phyloP scores from a whole-genome alignment of 2,888 invertebrate species.

The Azorinus chamasolen region DNA sequence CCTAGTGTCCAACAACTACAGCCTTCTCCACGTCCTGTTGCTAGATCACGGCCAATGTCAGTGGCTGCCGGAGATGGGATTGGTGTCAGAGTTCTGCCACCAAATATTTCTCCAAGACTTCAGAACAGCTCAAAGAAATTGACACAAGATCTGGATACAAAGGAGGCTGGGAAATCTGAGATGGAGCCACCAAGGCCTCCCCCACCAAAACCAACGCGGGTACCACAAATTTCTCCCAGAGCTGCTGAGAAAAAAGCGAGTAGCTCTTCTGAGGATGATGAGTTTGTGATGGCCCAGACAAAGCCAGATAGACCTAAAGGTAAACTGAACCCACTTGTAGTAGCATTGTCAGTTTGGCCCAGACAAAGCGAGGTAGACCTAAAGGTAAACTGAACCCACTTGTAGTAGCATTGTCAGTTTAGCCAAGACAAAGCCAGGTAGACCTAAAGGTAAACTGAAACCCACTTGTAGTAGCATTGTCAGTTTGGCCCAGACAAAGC shows the following conservation, averaged over 20 bases:
- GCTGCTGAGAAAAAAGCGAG: conserved; percentile 17
- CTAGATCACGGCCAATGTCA: conserved; percentile 54
- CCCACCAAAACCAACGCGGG: conserved; percentile 31
- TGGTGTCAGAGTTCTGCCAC: conserved; percentile 10
- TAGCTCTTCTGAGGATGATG: conserved; percentile 32
- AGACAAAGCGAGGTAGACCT: conserved; percentile 55
- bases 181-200: conserved; percentile 14
- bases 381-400: conserved; percentile 26
- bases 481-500: no score
- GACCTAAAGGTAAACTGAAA: no score
- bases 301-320: conserved; percentile 61
- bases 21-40: conserved; percentile 55
- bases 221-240: conserved; percentile 25
- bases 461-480: no score
- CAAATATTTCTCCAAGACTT: not conserved
- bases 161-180: not conserved
- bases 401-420: no score
- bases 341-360: conserved; percentile 11
- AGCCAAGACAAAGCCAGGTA: no score
- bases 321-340: conserved; percentile 1
- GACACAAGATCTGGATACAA: not conserved
- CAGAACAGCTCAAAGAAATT: not conserved
- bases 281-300: conserved; percentile 37
- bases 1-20: conserved; percentile 14
- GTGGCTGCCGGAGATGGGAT: conserved; percentile 24